phyloP scores from a whole-genome alignment of 2,113 vertebrate species.

The Rhinopomastus cyanomelas region DNA sequence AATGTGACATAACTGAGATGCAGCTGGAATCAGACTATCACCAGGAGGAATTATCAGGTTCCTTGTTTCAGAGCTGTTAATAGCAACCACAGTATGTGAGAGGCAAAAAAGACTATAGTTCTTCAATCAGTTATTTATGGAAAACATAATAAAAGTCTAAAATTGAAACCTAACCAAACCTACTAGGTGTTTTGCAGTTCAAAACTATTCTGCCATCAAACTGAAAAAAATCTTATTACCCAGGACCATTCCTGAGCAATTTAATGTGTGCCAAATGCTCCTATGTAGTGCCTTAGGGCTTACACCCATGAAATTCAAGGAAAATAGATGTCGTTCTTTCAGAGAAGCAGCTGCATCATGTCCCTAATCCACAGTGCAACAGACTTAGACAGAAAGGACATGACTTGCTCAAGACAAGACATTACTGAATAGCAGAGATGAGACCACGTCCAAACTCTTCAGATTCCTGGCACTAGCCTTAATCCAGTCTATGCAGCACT shows the following conservation, averaged over 20 bases:
- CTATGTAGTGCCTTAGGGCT: neutral
- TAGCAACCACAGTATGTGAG: neutral
- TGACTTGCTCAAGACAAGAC: neutral
- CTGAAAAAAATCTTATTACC: neutral
- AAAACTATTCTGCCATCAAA: neutral
- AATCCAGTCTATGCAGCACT: neutral
- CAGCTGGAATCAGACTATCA: constrained; percentile 21
- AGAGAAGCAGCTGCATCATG: neutral
- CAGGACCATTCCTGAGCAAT: neutral
- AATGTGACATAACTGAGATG: constrained; percentile 18
- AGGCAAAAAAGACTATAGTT: neutral
- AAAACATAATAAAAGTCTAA: neutral
- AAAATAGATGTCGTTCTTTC: neutral
- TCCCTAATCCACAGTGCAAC: neutral
- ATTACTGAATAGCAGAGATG: neutral
- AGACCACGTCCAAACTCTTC: neutral
- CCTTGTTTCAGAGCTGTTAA: neutral
- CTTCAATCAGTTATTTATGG: neutral
- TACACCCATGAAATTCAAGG: neutral
- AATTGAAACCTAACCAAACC: neutral
- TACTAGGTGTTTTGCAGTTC: neutral
- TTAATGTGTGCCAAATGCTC: neutral
- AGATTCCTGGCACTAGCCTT: neutral
- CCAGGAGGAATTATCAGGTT: constrained; percentile 11
- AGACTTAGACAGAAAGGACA: neutral